Evolutionary conservation across 1,140 invertebrate genomes (phyloP).

Genomic region (Piezodorus guildinii): DNA sequence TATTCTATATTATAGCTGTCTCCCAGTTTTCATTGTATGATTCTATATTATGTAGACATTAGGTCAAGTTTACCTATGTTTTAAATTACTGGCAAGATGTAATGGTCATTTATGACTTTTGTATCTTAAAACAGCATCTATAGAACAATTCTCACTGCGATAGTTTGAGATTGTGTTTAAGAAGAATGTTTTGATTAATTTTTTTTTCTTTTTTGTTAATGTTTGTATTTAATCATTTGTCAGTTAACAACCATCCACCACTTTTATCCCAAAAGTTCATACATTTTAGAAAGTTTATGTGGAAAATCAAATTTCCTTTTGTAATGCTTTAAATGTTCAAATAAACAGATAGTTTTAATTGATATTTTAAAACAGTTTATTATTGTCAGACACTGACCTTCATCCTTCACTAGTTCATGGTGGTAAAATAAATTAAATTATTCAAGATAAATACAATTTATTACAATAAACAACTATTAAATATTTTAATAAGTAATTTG

Average conservation of each 20-base stretch:
- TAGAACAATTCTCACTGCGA: too few relatives aligned
- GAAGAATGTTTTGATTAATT: too few relatives aligned
- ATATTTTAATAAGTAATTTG: too few relatives aligned
- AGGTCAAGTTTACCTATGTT: constrained; percentile 12
- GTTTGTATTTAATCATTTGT: not conserved
- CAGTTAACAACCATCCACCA: constrained; percentile 11
- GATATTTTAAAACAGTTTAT: constrained; percentile 4
- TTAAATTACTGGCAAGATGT: constrained; percentile 9
- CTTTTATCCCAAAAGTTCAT: constrained; percentile 10
- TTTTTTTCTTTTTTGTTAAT: too few relatives aligned
- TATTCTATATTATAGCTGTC: constrained; percentile 17
- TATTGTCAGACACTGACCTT: not conserved
- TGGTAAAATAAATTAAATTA: too few relatives aligned
- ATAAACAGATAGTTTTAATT: constrained; percentile 18
- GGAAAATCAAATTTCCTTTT: constrained; percentile 2
- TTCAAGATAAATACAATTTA: too few relatives aligned
- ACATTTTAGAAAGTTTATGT: constrained; percentile 8
- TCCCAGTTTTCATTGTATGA: constrained; percentile 20
- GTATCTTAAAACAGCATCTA: not conserved
- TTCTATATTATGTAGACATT: constrained; percentile 20
- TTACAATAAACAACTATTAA: too few relatives aligned
- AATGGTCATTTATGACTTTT: not conserved
- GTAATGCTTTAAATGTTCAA: constrained; percentile 6
- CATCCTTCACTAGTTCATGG: not conserved
- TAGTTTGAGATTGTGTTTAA: too few relatives aligned